Evolutionary conservation across 1,140 invertebrate species (phyloP).

Genomic region (Bombus cullumanus): DNA sequence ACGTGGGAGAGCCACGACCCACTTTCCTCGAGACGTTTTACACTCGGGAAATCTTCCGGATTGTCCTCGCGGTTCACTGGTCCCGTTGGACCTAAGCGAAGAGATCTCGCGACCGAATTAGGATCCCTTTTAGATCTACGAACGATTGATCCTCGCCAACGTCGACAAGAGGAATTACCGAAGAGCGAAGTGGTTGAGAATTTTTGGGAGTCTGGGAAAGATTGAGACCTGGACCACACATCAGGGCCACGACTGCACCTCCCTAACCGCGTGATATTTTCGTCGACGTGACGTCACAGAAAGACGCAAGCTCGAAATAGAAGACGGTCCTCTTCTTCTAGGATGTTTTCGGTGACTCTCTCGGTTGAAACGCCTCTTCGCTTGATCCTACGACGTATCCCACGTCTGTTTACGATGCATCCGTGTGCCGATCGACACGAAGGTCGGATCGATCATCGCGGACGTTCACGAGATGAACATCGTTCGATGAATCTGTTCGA

Average conservation of each 20-base stretch:
- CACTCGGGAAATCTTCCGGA: conserved; percentile 39
- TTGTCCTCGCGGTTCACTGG: conserved; percentile 20
- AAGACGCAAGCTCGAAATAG: conserved; percentile 78
- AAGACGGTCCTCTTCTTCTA: conserved; percentile 74
- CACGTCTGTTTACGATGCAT: conserved; percentile 70
- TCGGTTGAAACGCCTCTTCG: conserved; percentile 41
- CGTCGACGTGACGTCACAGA: conserved; percentile 78
- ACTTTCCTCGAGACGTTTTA: conserved; percentile 52
- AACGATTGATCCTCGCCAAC: background rate
- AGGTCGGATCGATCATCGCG: conserved; percentile 63
- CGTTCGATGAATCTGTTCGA: background rate
- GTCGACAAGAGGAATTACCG: background rate
- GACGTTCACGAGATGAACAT: conserved; percentile 33
- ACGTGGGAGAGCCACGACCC: conserved; percentile 61
- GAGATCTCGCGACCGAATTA: background rate
- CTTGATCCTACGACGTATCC: conserved; percentile 58
- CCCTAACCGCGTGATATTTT: conserved; percentile 80
- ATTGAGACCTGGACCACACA: conserved; percentile 77
- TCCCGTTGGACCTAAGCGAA: background rate
- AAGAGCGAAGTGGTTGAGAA: conserved; percentile 50
- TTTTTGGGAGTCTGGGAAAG: conserved; percentile 79
- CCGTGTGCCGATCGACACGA: conserved; percentile 38
- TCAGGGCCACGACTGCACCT: conserved; percentile 70
- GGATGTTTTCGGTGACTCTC: conserved; percentile 69
- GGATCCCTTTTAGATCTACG: background rate